These are phyloP conservation scores for Perizoma flavofasciatum DNA, from an alignment of 2,888 invertebrate genomes.

Conservation along the genomic window DNA sequence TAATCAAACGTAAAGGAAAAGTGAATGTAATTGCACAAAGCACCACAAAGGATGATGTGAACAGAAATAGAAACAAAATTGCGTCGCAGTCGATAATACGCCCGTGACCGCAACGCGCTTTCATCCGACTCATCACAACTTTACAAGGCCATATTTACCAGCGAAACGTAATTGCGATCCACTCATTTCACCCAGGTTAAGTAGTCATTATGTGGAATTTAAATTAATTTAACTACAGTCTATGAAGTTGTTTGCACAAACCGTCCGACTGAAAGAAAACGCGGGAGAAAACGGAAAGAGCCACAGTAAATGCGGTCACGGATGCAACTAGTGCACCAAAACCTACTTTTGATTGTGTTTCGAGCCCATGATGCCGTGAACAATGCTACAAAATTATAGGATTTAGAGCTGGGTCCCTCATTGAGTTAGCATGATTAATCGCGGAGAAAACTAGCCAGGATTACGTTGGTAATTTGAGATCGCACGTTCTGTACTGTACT, in stretches of 20 bases:
- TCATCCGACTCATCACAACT: slow-evolving; percentile 41
- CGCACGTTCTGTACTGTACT: slow-evolving; percentile 65
- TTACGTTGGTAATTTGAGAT: slow-evolving; percentile 66
- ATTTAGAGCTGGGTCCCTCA: slow-evolving; percentile 69
- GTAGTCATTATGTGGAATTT: slow-evolving; percentile 30
- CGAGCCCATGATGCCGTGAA: slow-evolving; percentile 61
- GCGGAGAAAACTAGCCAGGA: slow-evolving; percentile 70
- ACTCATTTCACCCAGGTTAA: slow-evolving; percentile 25
- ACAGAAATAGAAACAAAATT: slow-evolving; percentile 70
- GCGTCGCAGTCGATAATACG: slow-evolving; percentile 67
- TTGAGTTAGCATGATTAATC: slow-evolving; percentile 78
- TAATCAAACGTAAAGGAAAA: slow-evolving; percentile 57
- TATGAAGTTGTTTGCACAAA: slow-evolving; percentile 36
- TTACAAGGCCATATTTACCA: slow-evolving; percentile 39
- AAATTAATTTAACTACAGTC: slow-evolving; percentile 31
- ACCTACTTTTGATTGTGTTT: slow-evolving; percentile 71
- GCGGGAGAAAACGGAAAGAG: too few species aligned
- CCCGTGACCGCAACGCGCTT: slow-evolving; percentile 56
- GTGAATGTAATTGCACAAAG: slow-evolving; percentile 64
- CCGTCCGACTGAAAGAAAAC: slow-evolving; percentile 48
- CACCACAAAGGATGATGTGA: slow-evolving; percentile 62
- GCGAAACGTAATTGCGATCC: slow-evolving; percentile 31
- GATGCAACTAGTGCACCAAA: slow-evolving; percentile 68
- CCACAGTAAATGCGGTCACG: slow-evolving; percentile 56
- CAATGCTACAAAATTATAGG: slow-evolving; percentile 77